phyloP scores from a whole-genome alignment of 2,797 vertebrate genomes.

The Petrocephalus sullivani region DNA sequence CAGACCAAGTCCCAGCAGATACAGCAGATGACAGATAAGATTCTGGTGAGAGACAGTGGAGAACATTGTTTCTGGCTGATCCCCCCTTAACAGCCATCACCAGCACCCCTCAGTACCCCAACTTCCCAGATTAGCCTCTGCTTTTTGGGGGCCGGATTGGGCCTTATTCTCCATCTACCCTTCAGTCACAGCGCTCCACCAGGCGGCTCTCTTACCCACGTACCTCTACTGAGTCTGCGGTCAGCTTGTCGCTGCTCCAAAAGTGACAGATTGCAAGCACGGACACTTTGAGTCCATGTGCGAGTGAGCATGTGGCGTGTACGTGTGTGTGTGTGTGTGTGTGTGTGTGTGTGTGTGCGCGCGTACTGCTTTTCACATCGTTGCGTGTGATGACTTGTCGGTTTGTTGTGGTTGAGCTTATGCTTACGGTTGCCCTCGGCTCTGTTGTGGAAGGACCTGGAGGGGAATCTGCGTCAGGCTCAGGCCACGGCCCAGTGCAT shows the following conservation, averaged over 20 bases:
- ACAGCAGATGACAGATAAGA: conserved; percentile 98
- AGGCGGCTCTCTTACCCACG: background rate
- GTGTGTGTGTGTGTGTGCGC: background rate
- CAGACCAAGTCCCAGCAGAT: conserved; percentile 96
- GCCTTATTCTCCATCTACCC: background rate
- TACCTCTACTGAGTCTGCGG: background rate
- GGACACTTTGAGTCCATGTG: conserved; percentile 14
- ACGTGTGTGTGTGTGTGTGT: background rate
- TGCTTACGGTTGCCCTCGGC: background rate
- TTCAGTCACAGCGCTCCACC: background rate
- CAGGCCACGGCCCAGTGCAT: conserved; percentile 81
- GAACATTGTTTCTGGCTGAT: background rate
- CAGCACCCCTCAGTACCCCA: background rate
- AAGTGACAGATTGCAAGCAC: conserved; percentile 34
- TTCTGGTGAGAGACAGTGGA: conserved; percentile 73
- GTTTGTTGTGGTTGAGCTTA: background rate
- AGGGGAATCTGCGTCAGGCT: conserved; percentile 86
- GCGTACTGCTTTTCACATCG: background rate
- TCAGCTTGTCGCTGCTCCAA: conserved; percentile 30
- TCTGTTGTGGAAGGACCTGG: conserved; percentile 70
- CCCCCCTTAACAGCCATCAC: background rate
- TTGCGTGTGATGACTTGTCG: background rate
- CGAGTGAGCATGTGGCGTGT: background rate
- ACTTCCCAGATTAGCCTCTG: conserved; percentile 29
- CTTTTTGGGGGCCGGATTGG: background rate